Evolutionary conservation across 1,140 invertebrate species (phyloP).

Genomic region (Oedothorax gibbosus): DNA sequence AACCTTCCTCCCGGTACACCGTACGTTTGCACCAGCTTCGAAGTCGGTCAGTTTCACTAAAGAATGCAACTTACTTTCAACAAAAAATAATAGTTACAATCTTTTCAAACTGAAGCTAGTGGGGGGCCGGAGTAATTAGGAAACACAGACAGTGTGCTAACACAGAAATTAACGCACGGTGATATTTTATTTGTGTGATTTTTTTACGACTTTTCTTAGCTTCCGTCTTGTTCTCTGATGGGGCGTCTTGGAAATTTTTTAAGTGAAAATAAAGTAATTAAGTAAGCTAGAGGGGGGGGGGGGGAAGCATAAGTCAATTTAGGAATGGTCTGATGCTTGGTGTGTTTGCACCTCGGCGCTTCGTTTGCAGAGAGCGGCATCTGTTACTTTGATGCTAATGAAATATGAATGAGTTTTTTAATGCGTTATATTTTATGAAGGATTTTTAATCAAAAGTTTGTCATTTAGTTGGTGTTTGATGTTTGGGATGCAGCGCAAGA

Average conservation of each 20-base stretch:
- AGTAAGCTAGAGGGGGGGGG: not conserved
- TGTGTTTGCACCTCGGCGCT: not conserved
- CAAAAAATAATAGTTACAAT: too few relatives aligned
- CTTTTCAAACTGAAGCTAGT: too few relatives aligned
- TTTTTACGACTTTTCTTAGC: not conserved
- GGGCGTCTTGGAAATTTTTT: not conserved
- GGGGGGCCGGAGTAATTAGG: not conserved
- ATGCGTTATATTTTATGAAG: too few relatives aligned
- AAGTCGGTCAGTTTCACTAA: too few relatives aligned
- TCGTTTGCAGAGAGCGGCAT: not conserved
- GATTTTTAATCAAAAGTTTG: too few relatives aligned
- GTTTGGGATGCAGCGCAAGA: too few relatives aligned
- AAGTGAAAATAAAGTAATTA: constrained; percentile 32
- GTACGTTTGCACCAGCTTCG: too few relatives aligned
- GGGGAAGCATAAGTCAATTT: constrained; percentile 2
- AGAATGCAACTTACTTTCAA: too few relatives aligned
- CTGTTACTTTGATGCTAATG: not conserved
- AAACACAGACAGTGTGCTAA: constrained; percentile 5
- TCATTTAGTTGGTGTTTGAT: too few relatives aligned
- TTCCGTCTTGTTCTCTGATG: not conserved
- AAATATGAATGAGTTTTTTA: not conserved
- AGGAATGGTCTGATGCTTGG: not conserved
- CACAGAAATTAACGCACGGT: constrained; percentile 1
- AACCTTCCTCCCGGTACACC: too few relatives aligned
- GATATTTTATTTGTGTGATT: not conserved